These are phyloP conservation scores for Corvus hawaiiensis DNA, from an alignment of 2,113 vertebrate genomes.

Conservation along the genomic window DNA sequence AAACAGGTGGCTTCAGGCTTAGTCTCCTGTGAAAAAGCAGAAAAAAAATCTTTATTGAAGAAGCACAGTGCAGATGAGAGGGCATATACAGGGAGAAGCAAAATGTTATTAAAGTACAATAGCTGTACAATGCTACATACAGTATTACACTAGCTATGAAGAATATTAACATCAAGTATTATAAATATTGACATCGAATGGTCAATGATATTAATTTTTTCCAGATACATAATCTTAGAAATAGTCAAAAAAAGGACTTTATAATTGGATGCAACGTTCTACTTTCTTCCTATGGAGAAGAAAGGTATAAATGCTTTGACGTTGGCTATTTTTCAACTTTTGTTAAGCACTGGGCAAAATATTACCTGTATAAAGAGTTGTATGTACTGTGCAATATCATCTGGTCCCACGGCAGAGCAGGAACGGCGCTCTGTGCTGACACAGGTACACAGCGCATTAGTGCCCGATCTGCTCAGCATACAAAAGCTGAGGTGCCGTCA, in stretches of 20 bases:
- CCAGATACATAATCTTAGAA: neutral
- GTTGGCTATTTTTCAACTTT: neutral
- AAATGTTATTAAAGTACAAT: neutral
- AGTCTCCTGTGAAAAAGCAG: neutral
- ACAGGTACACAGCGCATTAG: accelerated
- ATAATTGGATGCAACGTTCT: neutral
- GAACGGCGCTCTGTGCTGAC: neutral
- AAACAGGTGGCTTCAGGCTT: neutral
- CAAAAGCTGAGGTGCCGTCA: accelerated
- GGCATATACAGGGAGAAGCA: neutral
- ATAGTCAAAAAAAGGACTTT: neutral
- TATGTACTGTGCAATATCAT: accelerated
- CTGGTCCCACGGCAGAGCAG: neutral
- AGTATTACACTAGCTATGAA: neutral
- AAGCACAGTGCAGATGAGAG: neutral
- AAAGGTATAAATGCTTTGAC: neutral
- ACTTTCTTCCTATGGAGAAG: accelerated
- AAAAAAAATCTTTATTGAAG: neutral
- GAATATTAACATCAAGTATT: neutral
- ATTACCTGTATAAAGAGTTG: neutral
- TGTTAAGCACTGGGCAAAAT: neutral
- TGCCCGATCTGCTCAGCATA: accelerated
- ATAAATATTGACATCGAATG: neutral
- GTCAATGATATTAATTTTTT: neutral
- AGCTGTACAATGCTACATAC: neutral